Base-by-base conservation (phyloP, 1,140 invertebrate species). In the Nephotettix cincticeps region DNA sequence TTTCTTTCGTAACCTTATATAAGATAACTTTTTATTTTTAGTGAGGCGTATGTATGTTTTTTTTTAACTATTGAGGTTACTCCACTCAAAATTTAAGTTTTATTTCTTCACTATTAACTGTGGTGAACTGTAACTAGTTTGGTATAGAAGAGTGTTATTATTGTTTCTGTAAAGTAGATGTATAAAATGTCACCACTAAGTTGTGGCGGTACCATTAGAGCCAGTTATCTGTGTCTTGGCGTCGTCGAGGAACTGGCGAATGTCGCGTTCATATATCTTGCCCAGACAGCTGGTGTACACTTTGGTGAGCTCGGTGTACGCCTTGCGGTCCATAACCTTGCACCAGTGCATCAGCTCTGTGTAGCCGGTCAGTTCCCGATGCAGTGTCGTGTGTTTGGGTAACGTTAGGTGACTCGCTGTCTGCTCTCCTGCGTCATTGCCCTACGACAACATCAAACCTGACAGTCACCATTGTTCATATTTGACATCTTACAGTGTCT, bases 321-420 rank as follows among this genome's bases (percentile, higher is more conserved):
- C 89, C 77, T 90, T 90, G 47, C 87, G 85, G 80, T 98, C 95
- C 83, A 95, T 90, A 47, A 88, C 88, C 83, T 94, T 92, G 19
- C 93, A 84, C 90, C 96, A 95, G 78, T 93, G 91, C 91, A 97
- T 96, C 65, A 98, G 85, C 74, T 95, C 92, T 13, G 90, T 89
- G 80, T 97, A 97, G 17, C 90, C 88, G 74, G 87, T 84, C 32
- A 98, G 84, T 79, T 96, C 93, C 56, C 87, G 85, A 82, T 98
- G 95, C 76, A 95, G 90, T 47, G 84, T 83, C 73, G 86, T 85
- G 79, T 95, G 92, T 69, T 89, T 89, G 1, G 91, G 91, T 70
- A 96, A 82, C 23, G 86, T 87, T 58, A 95, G 82, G 13, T 29
- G 61, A 4, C 83, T 82, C 71, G 79, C 85, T 65, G 85, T 78